These are phyloP conservation scores for Drosophila koepferae DNA, from an alignment of 2,888 invertebrate genomes.

Conservation along the genomic window DNA sequence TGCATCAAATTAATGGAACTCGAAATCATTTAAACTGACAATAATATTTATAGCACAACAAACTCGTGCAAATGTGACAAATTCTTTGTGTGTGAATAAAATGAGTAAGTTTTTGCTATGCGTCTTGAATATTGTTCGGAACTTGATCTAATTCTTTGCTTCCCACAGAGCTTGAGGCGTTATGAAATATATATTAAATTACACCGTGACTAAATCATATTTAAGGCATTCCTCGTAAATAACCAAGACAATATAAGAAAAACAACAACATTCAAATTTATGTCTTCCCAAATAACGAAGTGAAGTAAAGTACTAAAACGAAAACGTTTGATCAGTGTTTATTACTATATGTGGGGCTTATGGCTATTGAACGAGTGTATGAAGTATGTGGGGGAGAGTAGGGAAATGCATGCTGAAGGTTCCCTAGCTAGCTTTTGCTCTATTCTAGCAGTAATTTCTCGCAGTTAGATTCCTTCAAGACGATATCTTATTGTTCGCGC, in stretches of 20 bases:
- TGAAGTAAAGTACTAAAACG: not conserved
- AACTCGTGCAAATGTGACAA: not conserved
- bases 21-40: not conserved
- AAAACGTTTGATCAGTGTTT: not conserved
- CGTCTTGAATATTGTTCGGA: not conserved
- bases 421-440: no score
- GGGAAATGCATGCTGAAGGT: no score
- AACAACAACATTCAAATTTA: not conserved
- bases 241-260: no score
- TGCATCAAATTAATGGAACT: not conserved
- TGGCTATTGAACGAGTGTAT: not conserved
- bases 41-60: not conserved
- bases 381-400: no score
- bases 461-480: no score
- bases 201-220: not conserved
- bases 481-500: no score
- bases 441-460: no score
- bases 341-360: not conserved
- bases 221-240: no score
- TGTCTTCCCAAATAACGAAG: not conserved
- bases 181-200: no score
- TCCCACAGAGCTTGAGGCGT: not conserved
- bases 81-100: not conserved
- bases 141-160: not conserved
- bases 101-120: not conserved